A percentile compares a stretch with the other conserved stretches of the same genome.
Conservation (phyloP, 2,797 vertebrate genomes). For the Dromococcyx pavoninus region DNA sequence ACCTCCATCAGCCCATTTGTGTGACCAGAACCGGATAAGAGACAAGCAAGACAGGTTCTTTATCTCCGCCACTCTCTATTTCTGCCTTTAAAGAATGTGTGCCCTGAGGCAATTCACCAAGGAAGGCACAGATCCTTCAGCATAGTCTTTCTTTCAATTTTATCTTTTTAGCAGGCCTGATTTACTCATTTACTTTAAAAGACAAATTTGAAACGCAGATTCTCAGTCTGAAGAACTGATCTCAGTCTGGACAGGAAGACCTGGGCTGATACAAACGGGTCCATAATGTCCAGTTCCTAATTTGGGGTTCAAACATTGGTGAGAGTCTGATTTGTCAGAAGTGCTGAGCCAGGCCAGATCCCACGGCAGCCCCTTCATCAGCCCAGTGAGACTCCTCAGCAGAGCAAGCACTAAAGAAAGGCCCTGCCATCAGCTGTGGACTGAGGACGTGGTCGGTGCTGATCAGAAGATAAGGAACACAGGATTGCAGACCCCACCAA, state of each 20-base stretch:
- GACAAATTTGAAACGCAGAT: neutral
- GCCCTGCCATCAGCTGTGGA: too few species aligned
- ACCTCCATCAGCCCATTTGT: neutral
- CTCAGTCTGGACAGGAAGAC: neutral
- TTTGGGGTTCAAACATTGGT: neutral
- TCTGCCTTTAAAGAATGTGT: neutral
- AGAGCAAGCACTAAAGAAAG: too few species aligned
- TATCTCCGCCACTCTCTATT: neutral
- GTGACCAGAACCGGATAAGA: neutral
- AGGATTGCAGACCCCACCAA: neutral
- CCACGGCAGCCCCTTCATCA: too few species aligned
- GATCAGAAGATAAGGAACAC: neutral
- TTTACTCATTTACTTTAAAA: neutral
- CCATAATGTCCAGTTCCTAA: neutral
- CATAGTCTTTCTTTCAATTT: neutral
- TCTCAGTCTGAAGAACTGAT: neutral
- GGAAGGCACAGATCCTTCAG: neutral
- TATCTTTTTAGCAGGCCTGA: neutral
- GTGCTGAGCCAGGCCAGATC: neutral
- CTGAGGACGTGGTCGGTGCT: neutral
- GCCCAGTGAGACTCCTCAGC: too few species aligned
- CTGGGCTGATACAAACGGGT: neutral
- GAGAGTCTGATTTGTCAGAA: neutral
- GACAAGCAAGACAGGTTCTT: neutral
- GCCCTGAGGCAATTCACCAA: neutral